Conservation (phyloP, 2,797 vertebrate genomes). For the Enteromius radiatus region DNA sequence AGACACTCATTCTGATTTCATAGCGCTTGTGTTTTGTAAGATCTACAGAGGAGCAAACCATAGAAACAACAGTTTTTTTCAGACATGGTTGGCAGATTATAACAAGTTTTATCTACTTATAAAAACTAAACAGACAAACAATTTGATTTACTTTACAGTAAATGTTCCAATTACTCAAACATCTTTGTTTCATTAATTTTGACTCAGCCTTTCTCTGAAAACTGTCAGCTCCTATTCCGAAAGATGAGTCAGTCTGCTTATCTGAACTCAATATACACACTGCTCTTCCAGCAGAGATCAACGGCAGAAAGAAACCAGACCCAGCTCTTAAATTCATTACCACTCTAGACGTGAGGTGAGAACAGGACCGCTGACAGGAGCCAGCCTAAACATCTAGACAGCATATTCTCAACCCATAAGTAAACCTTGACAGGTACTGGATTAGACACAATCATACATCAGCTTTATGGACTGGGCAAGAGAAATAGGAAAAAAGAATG, state of each 20-base stretch:
- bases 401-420: background rate
- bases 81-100: background rate
- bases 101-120: background rate
- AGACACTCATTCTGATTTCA: constrained; percentile 93
- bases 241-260: constrained; percentile 30
- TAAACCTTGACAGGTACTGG: background rate
- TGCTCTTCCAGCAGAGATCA: constrained; percentile 17
- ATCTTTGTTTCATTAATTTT: background rate
- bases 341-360: constrained; percentile 4
- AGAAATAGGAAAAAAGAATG: background rate
- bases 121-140: constrained; percentile 32
- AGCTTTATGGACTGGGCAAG: constrained; percentile 9
- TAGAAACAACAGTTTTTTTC: constrained; percentile 20
- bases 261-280: constrained; percentile 14
- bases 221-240: background rate
- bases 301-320: constrained; percentile 19
- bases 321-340: constrained; percentile 4
- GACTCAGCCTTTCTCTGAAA: background rate
- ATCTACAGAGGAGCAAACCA: constrained; percentile 74
- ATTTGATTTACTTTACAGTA: background rate
- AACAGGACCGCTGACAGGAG: constrained; percentile 8
- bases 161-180: background rate
- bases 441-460: background rate
- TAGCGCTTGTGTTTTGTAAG: constrained; percentile 94
- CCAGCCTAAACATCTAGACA: constrained; percentile 25